These are phyloP conservation scores for Onychorhynchus coronatus DNA, from an alignment of 2,113 vertebrate genomes.

Conservation along the genomic window DNA sequence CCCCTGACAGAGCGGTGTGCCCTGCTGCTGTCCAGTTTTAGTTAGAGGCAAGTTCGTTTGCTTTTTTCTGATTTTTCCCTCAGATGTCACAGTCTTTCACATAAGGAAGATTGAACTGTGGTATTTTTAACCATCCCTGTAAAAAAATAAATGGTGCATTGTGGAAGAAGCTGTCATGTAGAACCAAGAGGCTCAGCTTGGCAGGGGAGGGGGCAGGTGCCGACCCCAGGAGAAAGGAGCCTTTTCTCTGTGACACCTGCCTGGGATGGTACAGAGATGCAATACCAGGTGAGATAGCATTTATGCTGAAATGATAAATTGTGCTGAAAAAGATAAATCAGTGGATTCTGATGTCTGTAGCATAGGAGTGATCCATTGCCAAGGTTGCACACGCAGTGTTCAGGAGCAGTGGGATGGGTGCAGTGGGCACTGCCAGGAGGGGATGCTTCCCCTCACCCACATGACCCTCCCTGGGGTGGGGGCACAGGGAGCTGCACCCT, in stretches of 20 bases:
- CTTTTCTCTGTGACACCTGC: neutral
- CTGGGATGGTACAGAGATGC: neutral
- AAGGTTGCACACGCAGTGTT: neutral
- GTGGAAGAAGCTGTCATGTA: neutral
- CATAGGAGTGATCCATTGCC: neutral
- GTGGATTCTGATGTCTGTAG: neutral
- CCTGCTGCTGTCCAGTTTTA: neutral
- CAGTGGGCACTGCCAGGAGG: neutral
- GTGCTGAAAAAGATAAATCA: neutral
- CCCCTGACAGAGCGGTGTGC: neutral
- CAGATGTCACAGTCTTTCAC: neutral
- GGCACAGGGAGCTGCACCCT: neutral
- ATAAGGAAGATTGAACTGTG: neutral
- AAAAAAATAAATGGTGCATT: neutral
- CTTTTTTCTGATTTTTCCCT: neutral
- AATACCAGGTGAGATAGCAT: rapidly evolving
- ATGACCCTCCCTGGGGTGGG: neutral
- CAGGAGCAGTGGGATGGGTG: neutral
- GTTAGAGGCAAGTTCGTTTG: neutral
- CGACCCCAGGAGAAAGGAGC: neutral
- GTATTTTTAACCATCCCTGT: neutral
- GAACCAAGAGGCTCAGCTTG: neutral
- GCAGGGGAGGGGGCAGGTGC: neutral
- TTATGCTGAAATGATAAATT: neutral
- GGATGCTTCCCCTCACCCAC: neutral